Conservation (phyloP, 2,797 vertebrate genomes). For the Pangasius sanitwongsei region DNA sequence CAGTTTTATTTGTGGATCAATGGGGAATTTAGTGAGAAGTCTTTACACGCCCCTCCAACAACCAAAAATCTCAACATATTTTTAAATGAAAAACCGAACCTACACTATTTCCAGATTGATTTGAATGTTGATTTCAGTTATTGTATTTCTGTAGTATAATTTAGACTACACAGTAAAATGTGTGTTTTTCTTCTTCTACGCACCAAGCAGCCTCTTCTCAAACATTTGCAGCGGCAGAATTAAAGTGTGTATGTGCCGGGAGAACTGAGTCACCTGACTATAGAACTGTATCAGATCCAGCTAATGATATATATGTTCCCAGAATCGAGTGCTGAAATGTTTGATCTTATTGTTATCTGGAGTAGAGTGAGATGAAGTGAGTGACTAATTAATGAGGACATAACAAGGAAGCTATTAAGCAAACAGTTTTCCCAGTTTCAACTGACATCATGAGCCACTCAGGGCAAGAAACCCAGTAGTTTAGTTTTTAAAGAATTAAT, state of each 20-base stretch:
- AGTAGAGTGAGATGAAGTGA: slow-evolving; percentile 51
- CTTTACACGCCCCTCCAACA: not conserved
- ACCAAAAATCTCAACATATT: not conserved
- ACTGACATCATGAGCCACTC: slow-evolving; percentile 55
- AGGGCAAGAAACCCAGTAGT: slow-evolving; percentile 53
- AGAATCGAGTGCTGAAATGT: slow-evolving; percentile 52
- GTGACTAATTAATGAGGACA: slow-evolving; percentile 62
- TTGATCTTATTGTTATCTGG: slow-evolving; percentile 56
- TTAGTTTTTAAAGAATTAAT: slow-evolving; percentile 61
- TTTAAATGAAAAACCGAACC: slow-evolving; percentile 21
- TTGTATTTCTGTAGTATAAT: slow-evolving; percentile 18
- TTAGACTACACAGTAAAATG: slow-evolving; percentile 18
- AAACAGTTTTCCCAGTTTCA: slow-evolving; percentile 61
- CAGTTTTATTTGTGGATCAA: slow-evolving; percentile 27
- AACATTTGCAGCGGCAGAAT: slow-evolving; percentile 51
- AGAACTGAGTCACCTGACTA: slow-evolving; percentile 50
- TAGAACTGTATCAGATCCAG: slow-evolving; percentile 7
- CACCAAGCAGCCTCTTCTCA: slow-evolving; percentile 40
- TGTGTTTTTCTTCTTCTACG: slow-evolving; percentile 33
- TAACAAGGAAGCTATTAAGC: slow-evolving; percentile 63
- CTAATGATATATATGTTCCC: slow-evolving; percentile 55
- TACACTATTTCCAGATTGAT: not conserved
- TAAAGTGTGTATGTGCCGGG: slow-evolving; percentile 35
- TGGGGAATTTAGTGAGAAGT: not conserved
- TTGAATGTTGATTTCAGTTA: slow-evolving; percentile 17